Evolutionary conservation across 2,113 vertebrate genomes (phyloP).

Genomic region (Eublepharis macularius): DNA sequence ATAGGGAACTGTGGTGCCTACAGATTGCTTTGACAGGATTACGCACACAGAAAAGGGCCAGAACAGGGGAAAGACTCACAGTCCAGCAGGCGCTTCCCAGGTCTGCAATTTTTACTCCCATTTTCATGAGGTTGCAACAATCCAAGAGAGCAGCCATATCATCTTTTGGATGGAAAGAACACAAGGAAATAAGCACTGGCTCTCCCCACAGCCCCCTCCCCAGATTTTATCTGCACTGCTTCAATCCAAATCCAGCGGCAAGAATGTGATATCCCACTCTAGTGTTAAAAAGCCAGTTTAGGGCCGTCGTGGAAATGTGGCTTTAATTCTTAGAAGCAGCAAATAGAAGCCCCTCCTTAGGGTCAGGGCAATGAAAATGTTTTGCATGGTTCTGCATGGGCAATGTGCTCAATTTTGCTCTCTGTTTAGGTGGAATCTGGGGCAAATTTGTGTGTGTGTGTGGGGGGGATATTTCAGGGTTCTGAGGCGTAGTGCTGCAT

Average conservation of each 20-base stretch:
- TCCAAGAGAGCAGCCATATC: constrained; percentile 42
- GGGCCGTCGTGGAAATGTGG: neutral
- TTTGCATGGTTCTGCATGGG: no score
- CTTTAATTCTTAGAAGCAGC: neutral
- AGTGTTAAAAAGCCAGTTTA: neutral
- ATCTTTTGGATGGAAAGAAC: constrained; percentile 28
- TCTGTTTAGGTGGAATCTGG: no score
- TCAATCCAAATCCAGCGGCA: neutral
- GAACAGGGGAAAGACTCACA: constrained; percentile 62
- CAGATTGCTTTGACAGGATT: neutral
- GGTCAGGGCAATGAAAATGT: no score
- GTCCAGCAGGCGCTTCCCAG: constrained; percentile 89
- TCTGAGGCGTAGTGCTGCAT: no score
- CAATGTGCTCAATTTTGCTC: no score
- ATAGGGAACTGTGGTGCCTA: neutral
- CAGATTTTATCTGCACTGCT: neutral
- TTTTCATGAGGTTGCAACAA: constrained; percentile 66
- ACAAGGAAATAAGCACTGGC: neutral
- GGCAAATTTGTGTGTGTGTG: no score
- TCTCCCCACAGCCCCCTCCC: neutral
- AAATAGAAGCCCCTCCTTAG: neutral
- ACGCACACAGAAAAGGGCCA: neutral
- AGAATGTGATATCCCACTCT: neutral
- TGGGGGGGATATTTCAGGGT: no score
- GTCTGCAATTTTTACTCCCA: constrained; percentile 87